Conservation (phyloP, 2,797 vertebrate genomes). For the Xiphorhynchus erythropygius region DNA sequence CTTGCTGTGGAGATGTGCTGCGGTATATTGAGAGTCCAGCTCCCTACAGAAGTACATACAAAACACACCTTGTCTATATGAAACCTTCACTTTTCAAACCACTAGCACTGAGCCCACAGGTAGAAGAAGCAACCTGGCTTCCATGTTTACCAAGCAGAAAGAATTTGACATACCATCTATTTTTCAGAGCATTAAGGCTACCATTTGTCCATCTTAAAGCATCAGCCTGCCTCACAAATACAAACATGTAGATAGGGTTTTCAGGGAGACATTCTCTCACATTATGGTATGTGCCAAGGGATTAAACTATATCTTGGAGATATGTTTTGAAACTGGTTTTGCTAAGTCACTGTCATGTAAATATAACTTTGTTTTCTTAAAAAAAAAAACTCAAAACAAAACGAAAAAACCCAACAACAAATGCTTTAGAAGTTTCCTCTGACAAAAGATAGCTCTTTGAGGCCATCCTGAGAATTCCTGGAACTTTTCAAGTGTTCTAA, state of each 20-base stretch:
- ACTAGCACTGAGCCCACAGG: background rate
- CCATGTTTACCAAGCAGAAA: background rate
- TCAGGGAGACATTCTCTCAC: background rate
- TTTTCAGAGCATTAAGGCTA: conserved; percentile 13
- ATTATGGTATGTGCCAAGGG: background rate
- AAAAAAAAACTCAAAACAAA: too few species aligned
- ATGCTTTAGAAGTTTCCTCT: background rate
- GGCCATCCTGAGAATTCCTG: background rate
- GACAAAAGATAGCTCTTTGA: background rate
- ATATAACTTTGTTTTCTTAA: background rate
- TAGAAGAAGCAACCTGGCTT: background rate
- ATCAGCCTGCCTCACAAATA: background rate
- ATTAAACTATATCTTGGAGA: background rate
- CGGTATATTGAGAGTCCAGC: background rate
- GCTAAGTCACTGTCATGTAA: background rate
- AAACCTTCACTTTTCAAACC: background rate
- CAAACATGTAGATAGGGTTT: background rate
- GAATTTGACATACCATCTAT: background rate
- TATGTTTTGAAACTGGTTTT: background rate
- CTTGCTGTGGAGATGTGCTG: background rate
- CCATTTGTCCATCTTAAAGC: background rate
- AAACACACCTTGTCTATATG: background rate
- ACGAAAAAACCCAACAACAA: too few species aligned
- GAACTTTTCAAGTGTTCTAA: background rate
- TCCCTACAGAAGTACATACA: background rate